Evolutionary conservation across 1,140 invertebrate genomes (phyloP).

Genomic region (Pseudomyrmex cubaensis): DNA sequence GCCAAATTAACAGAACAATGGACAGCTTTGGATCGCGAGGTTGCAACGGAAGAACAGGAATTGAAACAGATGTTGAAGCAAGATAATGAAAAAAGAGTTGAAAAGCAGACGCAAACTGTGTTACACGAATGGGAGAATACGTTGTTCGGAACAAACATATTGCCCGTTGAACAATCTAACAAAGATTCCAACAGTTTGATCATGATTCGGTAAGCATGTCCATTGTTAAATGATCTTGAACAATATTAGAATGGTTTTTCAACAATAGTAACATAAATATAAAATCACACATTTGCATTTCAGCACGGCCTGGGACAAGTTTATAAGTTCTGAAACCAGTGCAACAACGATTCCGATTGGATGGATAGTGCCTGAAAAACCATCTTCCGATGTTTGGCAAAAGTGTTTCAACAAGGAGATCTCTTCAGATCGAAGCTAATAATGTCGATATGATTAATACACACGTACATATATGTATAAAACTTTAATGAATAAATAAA

Average conservation of each 20-base stretch:
- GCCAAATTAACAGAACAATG: constrained; percentile 80
- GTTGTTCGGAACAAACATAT: constrained; percentile 79
- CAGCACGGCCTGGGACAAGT: constrained; percentile 87
- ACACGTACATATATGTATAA: background rate
- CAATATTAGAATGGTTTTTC: background rate
- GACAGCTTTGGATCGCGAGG: constrained; percentile 79
- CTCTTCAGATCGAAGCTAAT: constrained; percentile 49
- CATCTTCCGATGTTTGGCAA: constrained; percentile 82
- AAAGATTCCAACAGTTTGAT: constrained; percentile 82
- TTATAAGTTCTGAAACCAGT: constrained; percentile 76
- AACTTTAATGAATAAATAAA: constrained; percentile 39
- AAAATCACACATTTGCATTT: constrained; percentile 70
- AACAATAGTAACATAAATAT: background rate
- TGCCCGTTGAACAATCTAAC: constrained; percentile 72
- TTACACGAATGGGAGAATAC: constrained; percentile 79
- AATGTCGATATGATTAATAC: background rate
- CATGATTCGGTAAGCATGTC: constrained; percentile 76
- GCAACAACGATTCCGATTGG: constrained; percentile 85
- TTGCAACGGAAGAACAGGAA: constrained; percentile 82
- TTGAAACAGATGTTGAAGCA: constrained; percentile 82
- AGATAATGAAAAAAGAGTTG: constrained; percentile 79
- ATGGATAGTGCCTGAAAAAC: constrained; percentile 85
- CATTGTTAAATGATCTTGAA: constrained; percentile 1
- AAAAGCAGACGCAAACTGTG: constrained; percentile 77
- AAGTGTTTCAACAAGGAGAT: constrained; percentile 78